Conservation (phyloP, 2,797 vertebrate species). For the Acridotheres tristis region DNA sequence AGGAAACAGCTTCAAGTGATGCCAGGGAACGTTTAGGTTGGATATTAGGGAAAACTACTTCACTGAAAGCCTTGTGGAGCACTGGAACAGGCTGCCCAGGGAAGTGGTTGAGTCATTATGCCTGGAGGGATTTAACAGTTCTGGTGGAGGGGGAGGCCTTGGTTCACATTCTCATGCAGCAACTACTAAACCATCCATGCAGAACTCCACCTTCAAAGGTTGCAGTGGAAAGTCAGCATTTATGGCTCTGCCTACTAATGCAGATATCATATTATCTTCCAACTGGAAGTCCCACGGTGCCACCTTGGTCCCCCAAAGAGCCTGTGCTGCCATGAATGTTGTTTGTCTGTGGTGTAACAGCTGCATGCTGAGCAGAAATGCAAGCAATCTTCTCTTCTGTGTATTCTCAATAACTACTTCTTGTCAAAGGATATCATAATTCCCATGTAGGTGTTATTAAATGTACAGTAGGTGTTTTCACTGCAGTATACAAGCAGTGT, state of each 20-base stretch:
- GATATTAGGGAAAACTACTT: neutral
- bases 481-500: neutral
- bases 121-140: neutral
- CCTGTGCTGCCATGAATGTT: fast-evolving
- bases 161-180: neutral
- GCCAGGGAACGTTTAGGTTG: neutral
- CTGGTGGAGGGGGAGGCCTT: neutral
- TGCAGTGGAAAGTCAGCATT: neutral
- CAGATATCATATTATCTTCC: neutral
- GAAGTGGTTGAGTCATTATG: neutral
- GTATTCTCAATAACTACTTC: neutral
- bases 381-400: neutral
- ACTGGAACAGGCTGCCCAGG: neutral
- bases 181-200: neutral
- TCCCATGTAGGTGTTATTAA: neutral
- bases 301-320: neutral
- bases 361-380: neutral
- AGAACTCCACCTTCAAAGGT: neutral
- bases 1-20: neutral
- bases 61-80: neutral
- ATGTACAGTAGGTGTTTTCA: neutral
- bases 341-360: neutral
- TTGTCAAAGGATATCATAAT: neutral
- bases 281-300: neutral
- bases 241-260: neutral